phyloP scores from a whole-genome alignment of 2,113 vertebrate species.

The Hippocampus zosterae region DNA sequence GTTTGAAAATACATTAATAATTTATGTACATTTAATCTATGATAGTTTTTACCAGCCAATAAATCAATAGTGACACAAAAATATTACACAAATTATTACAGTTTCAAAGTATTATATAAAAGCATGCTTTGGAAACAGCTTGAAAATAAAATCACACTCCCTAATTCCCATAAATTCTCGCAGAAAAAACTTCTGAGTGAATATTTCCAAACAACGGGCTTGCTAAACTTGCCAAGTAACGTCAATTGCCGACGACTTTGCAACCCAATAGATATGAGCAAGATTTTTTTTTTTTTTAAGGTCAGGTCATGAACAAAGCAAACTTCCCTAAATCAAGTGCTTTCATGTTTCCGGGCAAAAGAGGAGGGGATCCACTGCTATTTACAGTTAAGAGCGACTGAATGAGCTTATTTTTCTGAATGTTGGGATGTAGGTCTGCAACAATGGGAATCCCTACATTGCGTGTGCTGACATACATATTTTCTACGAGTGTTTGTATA shows the following conservation, averaged over 20 bases:
- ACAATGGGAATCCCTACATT: conserved; percentile 6
- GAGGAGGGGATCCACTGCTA: conserved; percentile 29
- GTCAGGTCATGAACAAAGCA: conserved; percentile 40
- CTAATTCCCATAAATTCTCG: not conserved
- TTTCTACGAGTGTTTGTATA: too few relatives aligned
- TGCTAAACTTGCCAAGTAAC: not conserved
- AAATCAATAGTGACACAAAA: not conserved
- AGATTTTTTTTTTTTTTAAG: not conserved
- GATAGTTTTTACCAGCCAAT: not conserved
- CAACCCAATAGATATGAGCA: not conserved
- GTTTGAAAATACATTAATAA: not conserved
- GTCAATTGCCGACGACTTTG: not conserved
- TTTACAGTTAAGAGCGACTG: conserved; percentile 61
- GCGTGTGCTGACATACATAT: conserved; percentile 14
- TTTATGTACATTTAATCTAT: not conserved
- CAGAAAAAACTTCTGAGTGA: not conserved
- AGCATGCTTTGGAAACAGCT: not conserved
- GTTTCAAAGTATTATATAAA: not conserved
- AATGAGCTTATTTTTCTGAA: conserved; percentile 26
- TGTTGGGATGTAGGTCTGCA: conserved; percentile 23
- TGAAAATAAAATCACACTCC: not conserved
- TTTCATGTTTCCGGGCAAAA: conserved; percentile 40
- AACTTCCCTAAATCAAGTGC: conserved; percentile 61
- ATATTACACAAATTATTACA: not conserved
- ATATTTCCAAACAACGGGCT: not conserved